These are phyloP conservation scores for Orthosia cruda DNA, from an alignment of 2,888 invertebrate genomes.

Conservation along the genomic window DNA sequence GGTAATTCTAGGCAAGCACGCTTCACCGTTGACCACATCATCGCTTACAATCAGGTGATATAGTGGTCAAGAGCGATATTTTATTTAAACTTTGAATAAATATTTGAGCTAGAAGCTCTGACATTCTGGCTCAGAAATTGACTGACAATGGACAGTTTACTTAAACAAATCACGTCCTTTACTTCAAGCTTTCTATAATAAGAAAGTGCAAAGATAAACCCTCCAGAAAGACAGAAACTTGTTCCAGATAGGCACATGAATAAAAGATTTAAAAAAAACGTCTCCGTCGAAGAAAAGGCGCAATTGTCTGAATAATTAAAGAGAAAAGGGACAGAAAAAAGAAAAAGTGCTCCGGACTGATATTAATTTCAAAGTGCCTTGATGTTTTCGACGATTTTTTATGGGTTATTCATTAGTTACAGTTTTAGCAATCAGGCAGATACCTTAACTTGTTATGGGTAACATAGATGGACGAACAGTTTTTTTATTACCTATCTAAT, in stretches of 20 bases:
- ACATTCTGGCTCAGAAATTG: too few relatives aligned
- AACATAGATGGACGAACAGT: neutral
- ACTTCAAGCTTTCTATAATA: neutral
- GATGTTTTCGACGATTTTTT: constrained; percentile 10
- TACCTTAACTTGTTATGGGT: too few relatives aligned
- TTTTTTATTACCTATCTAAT: too few relatives aligned
- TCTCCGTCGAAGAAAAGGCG: constrained; percentile 38
- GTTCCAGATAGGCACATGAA: constrained; percentile 57
- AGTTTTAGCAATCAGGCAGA: neutral
- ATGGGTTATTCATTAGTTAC: constrained; percentile 17
- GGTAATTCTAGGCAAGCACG: too few relatives aligned
- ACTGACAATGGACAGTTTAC: neutral
- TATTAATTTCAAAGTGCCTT: constrained; percentile 54
- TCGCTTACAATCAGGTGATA: too few relatives aligned
- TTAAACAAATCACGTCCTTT: neutral
- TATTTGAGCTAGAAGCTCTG: neutral
- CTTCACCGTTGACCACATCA: too few relatives aligned
- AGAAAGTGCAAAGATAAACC: constrained; percentile 33
- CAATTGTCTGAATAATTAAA: constrained; percentile 65
- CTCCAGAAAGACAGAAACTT: constrained; percentile 42
- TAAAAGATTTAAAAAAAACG: constrained; percentile 65
- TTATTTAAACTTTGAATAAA: neutral
- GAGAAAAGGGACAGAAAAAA: constrained; percentile 37
- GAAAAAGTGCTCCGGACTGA: constrained; percentile 37
- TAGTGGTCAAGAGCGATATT: too few relatives aligned